These are phyloP conservation scores for Vanessa tameamea DNA, from an alignment of 1,140 invertebrate genomes.

Conservation along the genomic window DNA sequence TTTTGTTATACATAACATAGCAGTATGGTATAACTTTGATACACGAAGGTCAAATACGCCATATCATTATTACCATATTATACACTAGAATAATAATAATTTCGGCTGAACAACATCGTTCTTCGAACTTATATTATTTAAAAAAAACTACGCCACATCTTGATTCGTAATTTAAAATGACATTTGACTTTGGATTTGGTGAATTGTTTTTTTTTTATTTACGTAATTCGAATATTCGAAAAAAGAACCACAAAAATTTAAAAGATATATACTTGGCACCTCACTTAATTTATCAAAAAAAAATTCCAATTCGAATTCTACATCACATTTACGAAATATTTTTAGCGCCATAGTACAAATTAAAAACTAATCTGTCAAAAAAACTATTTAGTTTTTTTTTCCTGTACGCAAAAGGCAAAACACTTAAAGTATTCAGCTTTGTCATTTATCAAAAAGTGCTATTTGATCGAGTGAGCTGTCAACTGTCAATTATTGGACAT, in stretches of 20 bases:
- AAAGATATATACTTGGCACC: conserved; percentile 35
- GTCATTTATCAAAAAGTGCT: neutral
- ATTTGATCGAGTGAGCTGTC: conserved; percentile 20
- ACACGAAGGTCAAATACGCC: too few species aligned
- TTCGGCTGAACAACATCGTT: neutral
- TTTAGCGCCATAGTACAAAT: neutral
- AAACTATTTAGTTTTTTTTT: neutral
- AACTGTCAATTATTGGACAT: conserved; percentile 13
- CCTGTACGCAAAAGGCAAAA: neutral
- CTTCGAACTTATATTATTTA: neutral
- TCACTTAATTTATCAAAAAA: conserved; percentile 17
- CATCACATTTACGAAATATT: neutral
- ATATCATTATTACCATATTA: too few species aligned
- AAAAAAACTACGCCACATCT: conserved; percentile 41
- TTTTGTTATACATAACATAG: too few species aligned
- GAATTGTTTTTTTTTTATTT: neutral
- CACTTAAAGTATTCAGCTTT: neutral
- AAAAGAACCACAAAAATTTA: neutral
- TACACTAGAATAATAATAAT: neutral
- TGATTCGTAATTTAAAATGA: conserved; percentile 27
- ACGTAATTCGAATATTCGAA: neutral
- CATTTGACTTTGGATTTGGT: conserved; percentile 35
- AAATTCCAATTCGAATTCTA: neutral
- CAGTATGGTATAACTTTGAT: too few species aligned
- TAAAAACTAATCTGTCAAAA: neutral